Base-by-base conservation (phyloP, 2,888 invertebrate genomes). In the Pyrrhosoma nymphula region DNA sequence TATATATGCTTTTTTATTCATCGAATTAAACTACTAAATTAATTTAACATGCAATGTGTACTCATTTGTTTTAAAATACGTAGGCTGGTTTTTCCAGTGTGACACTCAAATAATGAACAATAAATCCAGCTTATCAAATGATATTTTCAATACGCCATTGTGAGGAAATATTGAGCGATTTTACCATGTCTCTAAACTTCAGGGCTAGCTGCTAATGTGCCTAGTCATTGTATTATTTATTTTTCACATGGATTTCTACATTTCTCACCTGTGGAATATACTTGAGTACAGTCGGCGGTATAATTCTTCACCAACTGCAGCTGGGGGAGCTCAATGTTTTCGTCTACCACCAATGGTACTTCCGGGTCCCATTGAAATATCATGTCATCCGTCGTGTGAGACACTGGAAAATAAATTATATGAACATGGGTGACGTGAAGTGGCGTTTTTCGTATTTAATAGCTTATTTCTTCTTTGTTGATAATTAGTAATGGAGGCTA, bases 321-420 rank as follows among this genome's bases (percentile, higher is more conserved):
- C 96, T 99, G 99, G 0, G 99, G 99, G 96, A 99, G 97, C 97
- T 99, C 99, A 95, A 99, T 99, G 97, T 99, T 98, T 96, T 98
- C 98, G 96, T 99, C 99, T 56, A 99, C 99, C 95, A 98, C 99
- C 95, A 99, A 97, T 0, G 99, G 99, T 95, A 99, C 98, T 93
- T 98, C 98, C 63, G 98, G 98, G 97, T 99, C 98, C 99, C 99
- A 99, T 97, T 99, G 98, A 97, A 99, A 99, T 96, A 99, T 98
- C 97, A 99, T 98, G 97, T 99, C 99, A 96, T 99, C 99, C 26
- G 99, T 99, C 56, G 99, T 99, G 97, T 99, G 99, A 0, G 99
- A 99, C 96, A 99, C 99, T 99, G 97, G 96, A 96, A 96, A 95
- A 82, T 95, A 95, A 69, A 26, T n/a, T n/a, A n/a, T 63, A 23